A percentile compares a stretch with the other conserved stretches of the same genome.
Evolutionary conservation across 2,888 invertebrate species (phyloP).

Genomic region (Pristionchus entomophagus): DNA sequence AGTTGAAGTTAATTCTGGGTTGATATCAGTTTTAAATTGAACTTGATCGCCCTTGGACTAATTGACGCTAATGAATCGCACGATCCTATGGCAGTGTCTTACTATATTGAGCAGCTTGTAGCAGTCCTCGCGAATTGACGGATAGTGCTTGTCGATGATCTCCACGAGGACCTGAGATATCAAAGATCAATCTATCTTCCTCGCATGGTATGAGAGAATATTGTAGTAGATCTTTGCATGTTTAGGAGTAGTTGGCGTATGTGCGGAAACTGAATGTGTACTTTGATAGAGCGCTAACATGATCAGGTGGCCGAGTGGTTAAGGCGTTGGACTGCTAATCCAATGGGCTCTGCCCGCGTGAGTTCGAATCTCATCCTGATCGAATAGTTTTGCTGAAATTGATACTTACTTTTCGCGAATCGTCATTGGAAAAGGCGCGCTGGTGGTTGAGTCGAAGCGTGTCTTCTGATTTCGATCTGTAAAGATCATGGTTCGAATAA

Average conservation of each 20-base stretch:
- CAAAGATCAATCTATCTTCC: conserved; percentile 33
- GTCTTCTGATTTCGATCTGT: conserved; percentile 57
- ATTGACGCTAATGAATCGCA: neutral
- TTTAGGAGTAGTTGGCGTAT: conserved; percentile 49
- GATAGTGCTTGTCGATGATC: conserved; percentile 59
- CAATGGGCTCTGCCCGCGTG: conserved; percentile 76
- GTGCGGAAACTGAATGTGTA: conserved; percentile 50
- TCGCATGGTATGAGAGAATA: too few relatives aligned
- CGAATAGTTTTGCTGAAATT: too few relatives aligned
- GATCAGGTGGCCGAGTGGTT: conserved; percentile 76
- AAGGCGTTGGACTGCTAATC: conserved; percentile 76
- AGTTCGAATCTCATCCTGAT: conserved; percentile 75
- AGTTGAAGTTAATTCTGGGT: too few relatives aligned
- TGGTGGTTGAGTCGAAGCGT: conserved; percentile 54
- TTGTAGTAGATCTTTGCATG: neutral
- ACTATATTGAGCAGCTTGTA: conserved; percentile 60
- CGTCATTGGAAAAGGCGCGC: conserved; percentile 61
- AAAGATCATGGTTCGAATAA: neutral
- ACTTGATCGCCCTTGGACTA: too few relatives aligned
- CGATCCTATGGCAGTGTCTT: neutral
- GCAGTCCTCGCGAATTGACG: conserved; percentile 62
- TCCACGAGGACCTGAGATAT: conserved; percentile 44
- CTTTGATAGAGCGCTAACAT: conserved; percentile 59
- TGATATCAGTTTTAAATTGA: too few relatives aligned
- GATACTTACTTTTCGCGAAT: conserved; percentile 53